phyloP scores from a whole-genome alignment of 2,113 vertebrate genomes.

The Ictidomys tridecemlineatus region DNA sequence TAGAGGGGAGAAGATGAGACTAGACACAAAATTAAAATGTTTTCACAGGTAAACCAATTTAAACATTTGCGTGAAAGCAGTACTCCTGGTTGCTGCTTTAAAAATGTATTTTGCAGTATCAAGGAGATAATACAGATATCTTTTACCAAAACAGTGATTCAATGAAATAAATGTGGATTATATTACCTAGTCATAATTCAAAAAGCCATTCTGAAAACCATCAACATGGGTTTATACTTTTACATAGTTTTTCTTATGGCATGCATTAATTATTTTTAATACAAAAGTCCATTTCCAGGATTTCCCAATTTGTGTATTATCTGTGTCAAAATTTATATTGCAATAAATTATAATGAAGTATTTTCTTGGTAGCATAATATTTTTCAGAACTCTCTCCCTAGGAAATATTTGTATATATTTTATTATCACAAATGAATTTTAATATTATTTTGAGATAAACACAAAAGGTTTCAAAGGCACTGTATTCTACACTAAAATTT shows the following conservation, averaged over 20 bases:
- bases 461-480: neutral
- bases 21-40: slow-evolving; percentile 58
- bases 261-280: slow-evolving; percentile 16
- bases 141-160: slow-evolving; percentile 9
- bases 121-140: neutral
- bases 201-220: neutral
- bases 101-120: slow-evolving; percentile 20
- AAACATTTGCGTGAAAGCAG: neutral
- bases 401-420: neutral
- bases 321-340: neutral
- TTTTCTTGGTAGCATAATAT: neutral
- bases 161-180: neutral
- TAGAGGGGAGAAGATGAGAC: neutral
- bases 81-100: neutral
- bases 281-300: slow-evolving; percentile 25
- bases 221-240: neutral
- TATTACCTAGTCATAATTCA: neutral
- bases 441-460: slow-evolving; percentile 16
- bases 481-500: slow-evolving; percentile 1
- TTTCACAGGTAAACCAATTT: slow-evolving; percentile 4
- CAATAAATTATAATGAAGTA: slow-evolving; percentile 13
- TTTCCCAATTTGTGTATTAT: slow-evolving; percentile 18
- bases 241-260: neutral
- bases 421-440: neutral
- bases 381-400: neutral